Conservation (phyloP, 2,113 vertebrate species). For the Esox niger region DNA sequence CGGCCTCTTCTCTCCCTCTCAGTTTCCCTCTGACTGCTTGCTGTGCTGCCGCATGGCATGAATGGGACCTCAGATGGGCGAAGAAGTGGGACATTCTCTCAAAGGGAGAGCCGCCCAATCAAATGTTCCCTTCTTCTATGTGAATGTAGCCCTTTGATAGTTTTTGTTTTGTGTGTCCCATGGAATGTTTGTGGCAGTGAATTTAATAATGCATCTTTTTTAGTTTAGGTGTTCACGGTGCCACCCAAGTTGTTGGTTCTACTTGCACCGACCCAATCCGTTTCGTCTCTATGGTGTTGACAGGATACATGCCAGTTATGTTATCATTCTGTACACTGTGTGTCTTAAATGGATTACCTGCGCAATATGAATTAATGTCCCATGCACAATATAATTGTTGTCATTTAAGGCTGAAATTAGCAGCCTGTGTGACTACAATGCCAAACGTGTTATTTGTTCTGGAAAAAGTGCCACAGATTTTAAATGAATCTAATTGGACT, state of each 20-base stretch:
- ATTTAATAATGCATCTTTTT: conserved; percentile 51
- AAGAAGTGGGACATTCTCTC: conserved; percentile 47
- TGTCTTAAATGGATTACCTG: not conserved
- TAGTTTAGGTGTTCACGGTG: conserved; percentile 20
- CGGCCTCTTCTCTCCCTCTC: not conserved
- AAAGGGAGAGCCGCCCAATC: conserved; percentile 16
- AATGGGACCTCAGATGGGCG: conserved; percentile 53
- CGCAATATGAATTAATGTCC: not conserved
- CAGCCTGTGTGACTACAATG: not conserved
- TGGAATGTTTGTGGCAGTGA: conserved; percentile 36
- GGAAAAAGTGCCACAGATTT: not conserved
- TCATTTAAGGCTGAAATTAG: not conserved
- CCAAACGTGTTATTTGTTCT: not conserved
- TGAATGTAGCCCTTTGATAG: conserved; percentile 58
- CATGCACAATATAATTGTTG: not conserved
- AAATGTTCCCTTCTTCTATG: conserved; percentile 28
- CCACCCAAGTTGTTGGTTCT: conserved; percentile 32
- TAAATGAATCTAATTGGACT: not conserved
- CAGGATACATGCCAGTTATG: not conserved
- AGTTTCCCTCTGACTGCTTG: not conserved
- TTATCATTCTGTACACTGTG: not conserved
- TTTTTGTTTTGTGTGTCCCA: too few species aligned
- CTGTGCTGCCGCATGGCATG: conserved; percentile 27
- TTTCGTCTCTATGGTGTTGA: not conserved
- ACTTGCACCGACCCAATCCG: not conserved